A percentile compares a stretch with the other conserved stretches of the same genome.
These are phyloP conservation scores for Myotis myotis DNA, from an alignment of 2,797 vertebrate species.

Conservation along the genomic window DNA sequence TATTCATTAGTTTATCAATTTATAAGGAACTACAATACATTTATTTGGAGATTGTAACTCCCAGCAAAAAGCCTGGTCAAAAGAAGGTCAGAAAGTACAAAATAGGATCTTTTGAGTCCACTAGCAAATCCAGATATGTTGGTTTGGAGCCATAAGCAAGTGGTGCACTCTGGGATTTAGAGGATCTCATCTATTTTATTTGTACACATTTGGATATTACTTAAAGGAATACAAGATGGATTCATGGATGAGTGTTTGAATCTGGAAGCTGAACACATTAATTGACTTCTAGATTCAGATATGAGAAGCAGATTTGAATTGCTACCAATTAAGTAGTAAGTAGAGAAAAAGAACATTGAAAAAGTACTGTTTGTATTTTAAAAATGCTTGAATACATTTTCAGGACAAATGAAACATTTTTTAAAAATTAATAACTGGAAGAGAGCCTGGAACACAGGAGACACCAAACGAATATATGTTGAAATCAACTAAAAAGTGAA, in stretches of 20 bases:
- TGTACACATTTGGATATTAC: neutral
- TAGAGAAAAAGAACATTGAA: neutral
- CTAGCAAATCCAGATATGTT: neutral
- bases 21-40: neutral
- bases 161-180: neutral
- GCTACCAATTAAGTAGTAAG: neutral
- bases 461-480: neutral
- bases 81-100: neutral
- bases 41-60: neutral
- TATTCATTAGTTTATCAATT: neutral
- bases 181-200: neutral
- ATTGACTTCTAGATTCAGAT: neutral
- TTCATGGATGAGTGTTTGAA: neutral
- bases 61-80: neutral
- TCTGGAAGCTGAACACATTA: neutral
- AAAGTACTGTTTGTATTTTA: neutral
- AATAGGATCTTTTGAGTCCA: neutral
- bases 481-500: neutral
- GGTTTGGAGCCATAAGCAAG: neutral
- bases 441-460: neutral
- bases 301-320: neutral
- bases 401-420: neutral
- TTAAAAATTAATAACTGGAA: neutral
- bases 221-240: neutral
- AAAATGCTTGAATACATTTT: neutral